phyloP scores from a whole-genome alignment of 2,888 invertebrate species.

The Archips xylosteana region DNA sequence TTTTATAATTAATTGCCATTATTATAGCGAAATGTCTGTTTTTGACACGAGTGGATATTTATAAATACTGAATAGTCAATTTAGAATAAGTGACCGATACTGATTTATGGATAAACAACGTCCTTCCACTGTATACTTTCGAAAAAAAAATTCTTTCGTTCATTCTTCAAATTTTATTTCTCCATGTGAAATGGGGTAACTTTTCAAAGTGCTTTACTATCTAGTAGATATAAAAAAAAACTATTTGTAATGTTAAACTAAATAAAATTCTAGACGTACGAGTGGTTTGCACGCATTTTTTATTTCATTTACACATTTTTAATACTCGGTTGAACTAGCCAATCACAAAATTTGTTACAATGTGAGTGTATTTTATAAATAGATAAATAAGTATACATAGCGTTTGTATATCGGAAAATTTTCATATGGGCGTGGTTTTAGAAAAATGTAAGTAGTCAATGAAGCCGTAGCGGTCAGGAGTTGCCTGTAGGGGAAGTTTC shows the following conservation, averaged over 20 bases:
- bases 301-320: conserved; percentile 40
- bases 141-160: conserved; percentile 35
- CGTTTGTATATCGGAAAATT: conserved; percentile 77
- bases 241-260: conserved; percentile 81
- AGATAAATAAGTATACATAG: conserved; percentile 75
- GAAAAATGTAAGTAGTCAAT: conserved; percentile 66
- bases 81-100: conserved; percentile 70
- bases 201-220: conserved; percentile 86
- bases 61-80: conserved; percentile 70
- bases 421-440: conserved; percentile 75
- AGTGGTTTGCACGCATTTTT: conserved; percentile 75
- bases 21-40: conserved; percentile 34
- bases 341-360: conserved; percentile 74
- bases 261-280: conserved; percentile 76
- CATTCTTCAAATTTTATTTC: conserved; percentile 50
- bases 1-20: conserved; percentile 33
- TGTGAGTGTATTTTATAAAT: conserved; percentile 78
- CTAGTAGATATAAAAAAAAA: conserved; percentile 78
- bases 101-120: conserved; percentile 38
- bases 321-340: conserved; percentile 54
- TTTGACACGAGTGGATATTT: conserved; percentile 43
- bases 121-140: conserved; percentile 44
- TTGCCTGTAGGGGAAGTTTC: conserved; percentile 41
- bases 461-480: conserved; percentile 59
- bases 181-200: conserved; percentile 72